Percentiles rank a stretch among this genome's conserved stretches.
Conservation (phyloP, 1,140 invertebrate genomes). For the Hycleus cichorii region DNA sequence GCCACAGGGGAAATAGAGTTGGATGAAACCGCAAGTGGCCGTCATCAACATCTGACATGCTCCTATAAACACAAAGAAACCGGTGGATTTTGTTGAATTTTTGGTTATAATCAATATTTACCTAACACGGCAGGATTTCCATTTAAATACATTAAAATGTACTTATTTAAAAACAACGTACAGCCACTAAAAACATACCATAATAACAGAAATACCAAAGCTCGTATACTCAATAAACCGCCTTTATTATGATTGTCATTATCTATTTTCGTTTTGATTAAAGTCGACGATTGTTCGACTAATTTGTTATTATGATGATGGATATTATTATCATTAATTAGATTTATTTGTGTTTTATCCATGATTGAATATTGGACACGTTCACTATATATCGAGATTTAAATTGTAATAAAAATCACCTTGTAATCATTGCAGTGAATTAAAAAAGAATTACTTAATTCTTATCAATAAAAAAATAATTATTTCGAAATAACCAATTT, state of each 20-base stretch:
- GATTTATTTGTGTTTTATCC: slow-evolving; percentile 8
- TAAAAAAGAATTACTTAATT: too few species aligned
- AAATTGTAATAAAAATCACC: too few species aligned
- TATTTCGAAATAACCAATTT: too few species aligned
- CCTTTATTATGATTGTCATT: slow-evolving; percentile 18
- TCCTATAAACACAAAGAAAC: slow-evolving; percentile 41
- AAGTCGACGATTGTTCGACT: background rate
- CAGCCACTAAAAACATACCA: slow-evolving; percentile 76
- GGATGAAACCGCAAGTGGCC: slow-evolving; percentile 65
- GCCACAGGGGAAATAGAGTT: slow-evolving; percentile 69
- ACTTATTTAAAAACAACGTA: slow-evolving; percentile 79
- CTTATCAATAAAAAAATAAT: too few species aligned
- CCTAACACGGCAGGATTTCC: slow-evolving; percentile 75
- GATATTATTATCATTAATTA: background rate
- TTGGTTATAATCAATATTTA: slow-evolving; percentile 40
- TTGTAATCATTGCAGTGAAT: too few species aligned
- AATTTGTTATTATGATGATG: background rate
- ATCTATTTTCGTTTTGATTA: slow-evolving; percentile 14
- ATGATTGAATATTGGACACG: background rate
- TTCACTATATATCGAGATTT: too few species aligned
- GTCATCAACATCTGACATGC: slow-evolving; percentile 75
- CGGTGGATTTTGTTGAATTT: background rate
- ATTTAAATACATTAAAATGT: slow-evolving; percentile 68
- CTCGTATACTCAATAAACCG: slow-evolving; percentile 55
- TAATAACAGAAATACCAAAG: slow-evolving; percentile 59